Conservation (phyloP, 2,797 vertebrate species). For the Poecilia picta region DNA sequence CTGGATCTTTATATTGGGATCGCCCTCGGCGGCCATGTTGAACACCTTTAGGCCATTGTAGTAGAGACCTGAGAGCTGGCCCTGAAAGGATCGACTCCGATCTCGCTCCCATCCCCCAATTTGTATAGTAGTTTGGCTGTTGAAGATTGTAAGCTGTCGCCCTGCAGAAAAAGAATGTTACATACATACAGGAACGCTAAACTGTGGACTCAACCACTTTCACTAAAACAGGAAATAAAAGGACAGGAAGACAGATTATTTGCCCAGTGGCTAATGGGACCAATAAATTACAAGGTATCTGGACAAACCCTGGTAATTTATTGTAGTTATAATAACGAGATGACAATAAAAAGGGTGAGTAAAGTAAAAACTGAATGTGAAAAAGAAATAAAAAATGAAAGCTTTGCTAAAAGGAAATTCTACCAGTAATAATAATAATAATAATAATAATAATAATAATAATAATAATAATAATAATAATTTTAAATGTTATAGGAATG, state of each 20-base stretch:
- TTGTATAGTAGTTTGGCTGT: constrained; percentile 99
- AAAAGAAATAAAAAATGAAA: constrained; percentile 60
- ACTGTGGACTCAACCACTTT: constrained; percentile 82
- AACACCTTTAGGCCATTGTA: constrained; percentile 99
- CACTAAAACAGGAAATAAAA: constrained; percentile 62
- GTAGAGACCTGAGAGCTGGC: constrained; percentile 99
- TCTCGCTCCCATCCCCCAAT: constrained; percentile 98
- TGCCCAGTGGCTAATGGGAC: constrained; percentile 91
- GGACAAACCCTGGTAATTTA: constrained; percentile 91
- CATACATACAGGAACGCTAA: constrained; percentile 92
- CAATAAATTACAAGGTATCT: constrained; percentile 96
- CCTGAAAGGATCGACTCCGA: constrained; percentile 95
- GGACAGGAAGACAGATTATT: constrained; percentile 87
- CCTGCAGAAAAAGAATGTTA: constrained; percentile 95
- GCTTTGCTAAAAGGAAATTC: constrained; percentile 90
- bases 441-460: constrained; percentile 11
- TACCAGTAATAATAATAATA: constrained; percentile 24
- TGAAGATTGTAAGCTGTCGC: constrained; percentile 99
- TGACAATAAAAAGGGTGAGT: constrained; percentile 85
- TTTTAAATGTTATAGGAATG: constrained; percentile 16
- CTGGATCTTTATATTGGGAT: constrained; percentile 94
- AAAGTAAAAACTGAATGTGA: constrained; percentile 67
- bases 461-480: constrained; percentile 10
- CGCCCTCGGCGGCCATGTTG: constrained; percentile 98
- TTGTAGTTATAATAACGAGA: constrained; percentile 88